Base-by-base conservation (phyloP, 1,140 invertebrate species). In the Zaprionus gabonicus region DNA sequence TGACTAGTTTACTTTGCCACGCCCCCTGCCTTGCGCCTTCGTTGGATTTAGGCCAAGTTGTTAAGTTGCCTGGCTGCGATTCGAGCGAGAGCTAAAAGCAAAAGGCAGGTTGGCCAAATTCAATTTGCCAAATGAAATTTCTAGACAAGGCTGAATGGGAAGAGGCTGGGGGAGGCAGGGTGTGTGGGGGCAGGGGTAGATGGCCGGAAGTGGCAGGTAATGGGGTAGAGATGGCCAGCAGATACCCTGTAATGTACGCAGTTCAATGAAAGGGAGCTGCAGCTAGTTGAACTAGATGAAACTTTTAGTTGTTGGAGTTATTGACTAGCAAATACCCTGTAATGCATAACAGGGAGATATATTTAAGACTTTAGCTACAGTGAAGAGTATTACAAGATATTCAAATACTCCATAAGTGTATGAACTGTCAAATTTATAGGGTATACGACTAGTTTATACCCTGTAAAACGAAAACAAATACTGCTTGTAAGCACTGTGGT, bases 91-190 rank as follows among this genome's bases (percentile, higher is more conserved):
- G 38, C 66, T 65, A 51, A 77, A 75, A 71, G 67, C 72, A 75
- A 75, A 73, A 56, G 49, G 74, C 81, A 81, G 71, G 78, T 79
- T 84, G 71, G 66, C 68, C 68, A 80, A 84, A 90, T 88, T 88
- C 84, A 88, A 88, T 88, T 90, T 88, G 71, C 46, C 58, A 88
- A 88, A 88, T 88, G 71, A 88, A 88, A 81, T 90, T 76, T 87
- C 71, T 56, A 67, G 64, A 77, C 68, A 62, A 66, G 64, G 66
- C 64, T 75, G 62, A 80, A 81, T 71, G 23, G 25, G 9, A 17
- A 1, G 17, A 20, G 17, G 31, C 9, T 31, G 12, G n/a, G 44
- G 15, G 13, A n/a, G 49, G 23, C 23, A 2, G 49, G 9, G 10
- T 13, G 23, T 20, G 49, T 10, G 20, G 23, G 23, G 13, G 0